Conservation (phyloP, 2,797 vertebrate species). For the Hippopotamyrus pictus region DNA sequence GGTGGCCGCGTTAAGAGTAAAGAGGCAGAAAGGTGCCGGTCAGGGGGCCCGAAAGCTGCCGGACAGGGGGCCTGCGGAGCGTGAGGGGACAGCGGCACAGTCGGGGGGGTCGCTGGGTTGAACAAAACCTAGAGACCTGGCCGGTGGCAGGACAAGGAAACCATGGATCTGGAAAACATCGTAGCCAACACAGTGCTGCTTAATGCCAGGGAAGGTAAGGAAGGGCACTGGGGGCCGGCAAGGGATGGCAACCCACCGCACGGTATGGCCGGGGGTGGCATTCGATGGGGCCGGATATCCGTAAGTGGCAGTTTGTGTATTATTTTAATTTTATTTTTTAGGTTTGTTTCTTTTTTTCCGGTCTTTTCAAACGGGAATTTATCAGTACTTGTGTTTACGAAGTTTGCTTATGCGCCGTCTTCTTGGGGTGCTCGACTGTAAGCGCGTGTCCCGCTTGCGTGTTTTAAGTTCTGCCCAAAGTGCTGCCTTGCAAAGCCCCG, state of each 20-base stretch:
- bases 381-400: neutral
- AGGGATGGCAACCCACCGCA: neutral
- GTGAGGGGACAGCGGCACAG: neutral
- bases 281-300: neutral
- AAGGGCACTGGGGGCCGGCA: neutral
- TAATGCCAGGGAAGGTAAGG: slow-evolving; percentile 5
- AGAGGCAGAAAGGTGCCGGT: neutral
- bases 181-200: slow-evolving; percentile 10
- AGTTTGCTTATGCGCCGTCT: neutral
- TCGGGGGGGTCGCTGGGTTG: too few species aligned
- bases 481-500: neutral
- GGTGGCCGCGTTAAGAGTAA: neutral
- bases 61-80: neutral
- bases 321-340: neutral
- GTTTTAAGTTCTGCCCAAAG: neutral
- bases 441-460: neutral
- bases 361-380: neutral
- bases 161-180: slow-evolving; percentile 10
- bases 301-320: neutral
- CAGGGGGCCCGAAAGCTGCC: neutral
- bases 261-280: neutral
- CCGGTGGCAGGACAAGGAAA: neutral
- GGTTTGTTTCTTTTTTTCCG: neutral
- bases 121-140: neutral
- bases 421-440: neutral